A percentile compares a stretch with the other conserved stretches of the same genome.
phyloP scores from a whole-genome alignment of 2,888 invertebrate genomes.

The Resseliella maxima region DNA sequence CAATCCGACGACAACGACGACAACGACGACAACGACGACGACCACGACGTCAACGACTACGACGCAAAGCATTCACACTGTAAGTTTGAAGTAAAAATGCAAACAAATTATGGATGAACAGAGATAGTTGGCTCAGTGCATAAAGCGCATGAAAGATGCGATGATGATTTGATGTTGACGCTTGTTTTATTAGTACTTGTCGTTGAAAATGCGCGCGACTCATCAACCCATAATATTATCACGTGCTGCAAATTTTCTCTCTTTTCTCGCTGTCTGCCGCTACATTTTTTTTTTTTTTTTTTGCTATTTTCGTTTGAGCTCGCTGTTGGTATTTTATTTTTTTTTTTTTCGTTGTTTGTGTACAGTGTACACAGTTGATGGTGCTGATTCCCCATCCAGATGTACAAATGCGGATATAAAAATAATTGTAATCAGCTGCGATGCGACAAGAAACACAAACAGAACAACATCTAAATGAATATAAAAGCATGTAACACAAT shows the following conservation, averaged over 20 bases:
- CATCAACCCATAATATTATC: not conserved
- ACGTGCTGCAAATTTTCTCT: not conserved
- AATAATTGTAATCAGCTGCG: slow-evolving; percentile 41
- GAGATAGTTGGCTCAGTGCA: slow-evolving; percentile 19
- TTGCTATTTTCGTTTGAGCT: not conserved
- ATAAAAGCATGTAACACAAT: not conserved
- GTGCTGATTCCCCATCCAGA: slow-evolving; percentile 29
- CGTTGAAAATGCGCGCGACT: not conserved
- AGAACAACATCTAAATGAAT: not conserved
- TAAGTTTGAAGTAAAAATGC: not conserved
- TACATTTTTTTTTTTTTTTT: not conserved
- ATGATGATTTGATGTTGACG: slow-evolving; percentile 55
- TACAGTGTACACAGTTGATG: no score
- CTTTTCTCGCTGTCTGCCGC: not conserved
- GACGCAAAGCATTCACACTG: not conserved
- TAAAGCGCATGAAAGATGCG: not conserved
- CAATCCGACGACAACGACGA: no score
- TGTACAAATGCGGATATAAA: slow-evolving; percentile 27
- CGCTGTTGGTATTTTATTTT: no score
- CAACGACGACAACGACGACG: no score
- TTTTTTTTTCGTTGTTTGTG: not conserved
- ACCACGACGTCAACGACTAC: no score
- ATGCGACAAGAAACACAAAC: not conserved
- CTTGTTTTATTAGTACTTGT: slow-evolving; percentile 54
- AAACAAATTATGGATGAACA: slow-evolving; percentile 51